Conservation (phyloP, 2,888 invertebrate species). For the Eupeodes luniger region DNA sequence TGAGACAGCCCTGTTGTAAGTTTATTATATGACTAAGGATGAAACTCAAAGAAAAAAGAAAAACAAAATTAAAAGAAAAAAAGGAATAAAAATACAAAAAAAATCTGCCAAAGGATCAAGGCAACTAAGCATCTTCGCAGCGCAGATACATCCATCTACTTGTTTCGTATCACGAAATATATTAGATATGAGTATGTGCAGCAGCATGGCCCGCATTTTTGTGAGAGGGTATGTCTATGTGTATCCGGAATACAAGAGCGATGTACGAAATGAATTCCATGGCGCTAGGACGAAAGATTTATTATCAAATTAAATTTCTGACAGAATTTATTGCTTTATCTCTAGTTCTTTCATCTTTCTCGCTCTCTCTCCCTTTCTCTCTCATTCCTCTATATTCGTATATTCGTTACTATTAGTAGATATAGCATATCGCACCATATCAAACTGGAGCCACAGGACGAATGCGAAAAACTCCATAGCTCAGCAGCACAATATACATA, state of each 20-base stretch:
- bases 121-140: conserved; percentile 75
- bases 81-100: conserved; percentile 45
- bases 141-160: conserved; percentile 71
- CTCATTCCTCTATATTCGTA: not conserved
- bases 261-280: conserved; percentile 83
- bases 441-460: conserved; percentile 69
- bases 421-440: conserved; percentile 75
- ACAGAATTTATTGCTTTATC: conserved; percentile 85
- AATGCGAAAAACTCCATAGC: conserved; percentile 75
- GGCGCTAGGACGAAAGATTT: conserved; percentile 85
- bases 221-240: conserved; percentile 53
- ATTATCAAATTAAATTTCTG: conserved; percentile 85
- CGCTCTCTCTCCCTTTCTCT: conserved; percentile 45
- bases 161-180: conserved; percentile 74
- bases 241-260: conserved; percentile 37
- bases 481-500: conserved; percentile 65
- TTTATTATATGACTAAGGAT: conserved; percentile 46
- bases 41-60: conserved; percentile 25
- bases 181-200: conserved; percentile 60
- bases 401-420: conserved; percentile 42
- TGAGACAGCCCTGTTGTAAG: conserved; percentile 16
- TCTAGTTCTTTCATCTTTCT: conserved; percentile 83
- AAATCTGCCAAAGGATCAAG: conserved; percentile 72
- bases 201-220: conserved; percentile 47
- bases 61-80: conserved; percentile 27